Conservation (phyloP, 2,113 vertebrate species). For the Petrocephalus zakoni region DNA sequence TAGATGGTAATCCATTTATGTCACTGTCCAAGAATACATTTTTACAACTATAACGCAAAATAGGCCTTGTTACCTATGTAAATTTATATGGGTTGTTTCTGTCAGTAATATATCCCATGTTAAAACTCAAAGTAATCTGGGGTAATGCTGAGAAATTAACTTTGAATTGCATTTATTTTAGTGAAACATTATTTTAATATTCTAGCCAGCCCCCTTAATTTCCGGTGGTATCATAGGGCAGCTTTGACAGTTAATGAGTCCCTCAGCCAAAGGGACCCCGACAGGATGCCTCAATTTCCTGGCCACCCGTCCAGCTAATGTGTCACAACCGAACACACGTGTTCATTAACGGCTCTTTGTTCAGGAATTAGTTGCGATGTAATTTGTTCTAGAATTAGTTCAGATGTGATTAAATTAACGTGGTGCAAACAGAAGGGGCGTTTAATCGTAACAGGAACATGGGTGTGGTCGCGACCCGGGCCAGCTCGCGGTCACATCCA, state of each 20-base stretch:
- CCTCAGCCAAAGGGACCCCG: not conserved
- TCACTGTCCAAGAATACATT: not conserved
- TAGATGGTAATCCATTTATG: conserved; percentile 9
- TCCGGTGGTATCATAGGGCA: not conserved
- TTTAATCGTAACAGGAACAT: not conserved
- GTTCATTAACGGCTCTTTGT: not conserved
- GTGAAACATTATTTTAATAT: not conserved
- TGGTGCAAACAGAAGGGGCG: not conserved
- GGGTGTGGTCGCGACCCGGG: not conserved
- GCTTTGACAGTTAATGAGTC: not conserved
- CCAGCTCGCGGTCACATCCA: not conserved
- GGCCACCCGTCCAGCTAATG: not conserved
- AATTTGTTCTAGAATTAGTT: not conserved
- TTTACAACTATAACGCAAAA: not conserved
- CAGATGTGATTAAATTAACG: not conserved
- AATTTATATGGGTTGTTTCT: conserved; percentile 9
- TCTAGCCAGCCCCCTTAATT: not conserved
- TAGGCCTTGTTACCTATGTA: not conserved
- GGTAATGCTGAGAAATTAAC: not conserved
- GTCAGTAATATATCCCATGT: not conserved
- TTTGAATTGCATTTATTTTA: conserved; percentile 7
- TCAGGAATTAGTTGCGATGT: not conserved
- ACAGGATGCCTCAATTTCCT: not conserved
- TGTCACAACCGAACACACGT: not conserved
- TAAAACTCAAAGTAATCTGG: not conserved